These are phyloP conservation scores for Aphis craccivora DNA, from an alignment of 1,140 invertebrate species.

Conservation along the genomic window DNA sequence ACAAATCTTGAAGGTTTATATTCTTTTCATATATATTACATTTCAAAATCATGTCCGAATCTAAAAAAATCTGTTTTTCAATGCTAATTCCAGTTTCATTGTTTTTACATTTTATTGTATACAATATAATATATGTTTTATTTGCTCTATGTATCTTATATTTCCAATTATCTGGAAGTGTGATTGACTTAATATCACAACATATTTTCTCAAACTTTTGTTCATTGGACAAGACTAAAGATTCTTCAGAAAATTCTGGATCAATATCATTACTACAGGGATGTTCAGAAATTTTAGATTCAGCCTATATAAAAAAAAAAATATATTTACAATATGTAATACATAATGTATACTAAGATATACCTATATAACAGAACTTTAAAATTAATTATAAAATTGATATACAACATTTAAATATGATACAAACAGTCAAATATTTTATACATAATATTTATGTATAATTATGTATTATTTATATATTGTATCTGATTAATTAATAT, in stretches of 20 bases:
- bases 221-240: neutral
- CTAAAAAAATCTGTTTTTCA: conserved; percentile 22
- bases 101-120: neutral
- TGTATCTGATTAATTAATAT: too few relatives aligned
- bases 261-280: neutral
- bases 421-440: too few relatives aligned
- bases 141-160: neutral
- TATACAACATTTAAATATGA: too few relatives aligned
- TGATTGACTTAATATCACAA: neutral
- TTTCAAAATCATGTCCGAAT: neutral
- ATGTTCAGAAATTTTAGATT: neutral
- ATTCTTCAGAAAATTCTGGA: neutral
- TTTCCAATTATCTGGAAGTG: conserved; percentile 26
- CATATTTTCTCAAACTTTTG: neutral
- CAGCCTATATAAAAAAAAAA: conserved; percentile 18
- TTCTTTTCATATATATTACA: neutral
- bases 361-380: too few relatives aligned
- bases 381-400: too few relatives aligned
- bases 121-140: neutral
- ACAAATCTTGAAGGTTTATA: conserved; percentile 12
- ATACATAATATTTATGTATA: too few relatives aligned
- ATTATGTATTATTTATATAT: too few relatives aligned
- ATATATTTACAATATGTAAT: neutral
- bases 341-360: neutral
- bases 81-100: neutral